A percentile compares a stretch with the other conserved stretches of the same genome.
Evolutionary conservation across 2,888 invertebrate genomes (phyloP).

Genomic region (Drosophila fulvimacula): DNA sequence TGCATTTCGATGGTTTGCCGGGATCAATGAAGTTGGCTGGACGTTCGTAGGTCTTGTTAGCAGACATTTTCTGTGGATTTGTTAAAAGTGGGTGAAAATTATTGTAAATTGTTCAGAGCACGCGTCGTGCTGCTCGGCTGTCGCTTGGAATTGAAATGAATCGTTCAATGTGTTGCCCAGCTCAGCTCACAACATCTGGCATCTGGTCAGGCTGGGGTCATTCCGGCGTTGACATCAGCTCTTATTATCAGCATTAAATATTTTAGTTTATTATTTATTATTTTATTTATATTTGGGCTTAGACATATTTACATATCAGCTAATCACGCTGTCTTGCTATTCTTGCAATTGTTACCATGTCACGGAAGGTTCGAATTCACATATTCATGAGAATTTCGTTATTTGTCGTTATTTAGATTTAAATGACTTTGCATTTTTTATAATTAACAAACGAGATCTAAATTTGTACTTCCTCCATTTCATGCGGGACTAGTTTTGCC

Average conservation of each 20-base stretch:
- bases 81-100: conserved; percentile 2
- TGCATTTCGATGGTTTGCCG: conserved; percentile 81
- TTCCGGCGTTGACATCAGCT: conserved; percentile 14
- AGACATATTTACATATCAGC: background rate
- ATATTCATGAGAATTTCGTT: background rate
- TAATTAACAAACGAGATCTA: background rate
- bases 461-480: background rate
- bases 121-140: conserved; percentile 27
- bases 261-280: conserved; percentile 26
- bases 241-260: conserved; percentile 18
- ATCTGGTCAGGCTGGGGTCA: conserved; percentile 23
- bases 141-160: conserved; percentile 24
- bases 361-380: conserved; percentile 1
- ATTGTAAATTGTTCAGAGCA: conserved; percentile 15
- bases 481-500: background rate
- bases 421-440: background rate
- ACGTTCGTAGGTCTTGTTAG: conserved; percentile 67
- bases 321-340: conserved; percentile 12
- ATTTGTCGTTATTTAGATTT: background rate
- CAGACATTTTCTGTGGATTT: conserved; percentile 64
- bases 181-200: conserved; percentile 33
- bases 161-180: conserved; percentile 4
- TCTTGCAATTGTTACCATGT: conserved; percentile 31
- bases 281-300: conserved; percentile 22
- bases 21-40: conserved; percentile 82